Conservation (phyloP, 2,888 invertebrate genomes). For the Sycophila texana region DNA sequence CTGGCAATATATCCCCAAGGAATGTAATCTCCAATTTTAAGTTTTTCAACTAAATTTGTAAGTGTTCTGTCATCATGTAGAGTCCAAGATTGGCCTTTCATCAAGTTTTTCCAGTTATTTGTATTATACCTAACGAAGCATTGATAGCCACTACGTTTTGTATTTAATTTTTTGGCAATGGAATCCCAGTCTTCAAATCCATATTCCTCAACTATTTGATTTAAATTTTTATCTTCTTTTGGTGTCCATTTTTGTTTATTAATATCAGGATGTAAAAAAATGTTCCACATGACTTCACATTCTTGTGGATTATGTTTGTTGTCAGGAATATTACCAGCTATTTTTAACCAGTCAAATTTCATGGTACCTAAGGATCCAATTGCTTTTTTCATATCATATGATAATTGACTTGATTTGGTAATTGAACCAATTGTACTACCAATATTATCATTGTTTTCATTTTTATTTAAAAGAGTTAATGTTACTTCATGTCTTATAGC, state of each 20-base stretch:
- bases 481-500: slow-evolving; percentile 75
- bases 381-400: slow-evolving; percentile 61
- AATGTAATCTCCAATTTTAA: slow-evolving; percentile 81
- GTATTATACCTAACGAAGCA: slow-evolving; percentile 83
- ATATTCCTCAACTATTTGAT: slow-evolving; percentile 72
- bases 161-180: slow-evolving; percentile 79
- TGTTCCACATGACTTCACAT: slow-evolving; percentile 84
- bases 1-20: slow-evolving; percentile 85
- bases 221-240: slow-evolving; percentile 77
- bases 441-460: slow-evolving; percentile 39
- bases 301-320: slow-evolving; percentile 80
- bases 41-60: slow-evolving; percentile 79
- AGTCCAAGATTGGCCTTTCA: slow-evolving; percentile 66
- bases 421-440: slow-evolving; percentile 41
- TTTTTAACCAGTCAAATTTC: slow-evolving; percentile 80
- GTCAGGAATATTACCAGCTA: slow-evolving; percentile 76
- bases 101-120: slow-evolving; percentile 64
- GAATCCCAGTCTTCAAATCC: slow-evolving; percentile 82
- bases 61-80: slow-evolving; percentile 83
- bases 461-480: slow-evolving; percentile 45
- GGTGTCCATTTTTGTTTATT: slow-evolving; percentile 79
- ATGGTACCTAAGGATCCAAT: slow-evolving; percentile 62
- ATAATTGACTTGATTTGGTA: slow-evolving; percentile 56
- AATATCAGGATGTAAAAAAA: slow-evolving; percentile 82
- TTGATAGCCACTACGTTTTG: slow-evolving; percentile 82